These are phyloP conservation scores for Dicyrtoma fusca DNA, from an alignment of 2,888 invertebrate genomes.

Conservation along the genomic window DNA sequence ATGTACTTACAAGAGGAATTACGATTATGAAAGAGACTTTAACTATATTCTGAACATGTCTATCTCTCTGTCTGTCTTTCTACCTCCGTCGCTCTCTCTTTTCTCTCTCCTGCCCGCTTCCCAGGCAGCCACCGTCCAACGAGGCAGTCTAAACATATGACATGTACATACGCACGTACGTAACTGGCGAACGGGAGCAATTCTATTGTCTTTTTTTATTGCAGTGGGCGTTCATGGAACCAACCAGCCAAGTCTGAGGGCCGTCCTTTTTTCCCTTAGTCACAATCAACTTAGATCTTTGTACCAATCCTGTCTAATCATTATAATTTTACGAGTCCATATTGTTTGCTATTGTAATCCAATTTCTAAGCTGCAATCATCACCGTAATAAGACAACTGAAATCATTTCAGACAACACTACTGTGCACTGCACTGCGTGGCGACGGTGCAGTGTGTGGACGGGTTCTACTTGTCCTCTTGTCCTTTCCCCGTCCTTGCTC, in stretches of 20 bases:
- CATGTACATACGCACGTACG: not conserved
- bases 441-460: too few species aligned
- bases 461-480: not conserved
- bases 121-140: not conserved
- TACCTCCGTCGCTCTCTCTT: not conserved
- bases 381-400: too few species aligned
- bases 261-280: conserved; percentile 28
- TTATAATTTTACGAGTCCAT: conserved; percentile 21
- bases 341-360: conserved; percentile 6
- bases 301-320: conserved; percentile 32
- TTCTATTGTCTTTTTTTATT: conserved; percentile 35
- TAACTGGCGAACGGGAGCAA: conserved; percentile 8
- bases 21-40: too few species aligned
- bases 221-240: conserved; percentile 28
- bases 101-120: not conserved
- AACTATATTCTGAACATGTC: not conserved
- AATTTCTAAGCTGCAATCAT: too few species aligned
- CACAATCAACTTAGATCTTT: conserved; percentile 31
- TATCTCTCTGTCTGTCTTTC: not conserved
- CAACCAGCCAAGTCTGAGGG: conserved; percentile 27
- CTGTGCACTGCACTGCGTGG: too few species aligned
- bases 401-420: too few species aligned
- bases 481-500: not conserved
- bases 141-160: not conserved
- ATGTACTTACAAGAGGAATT: not conserved